A percentile compares a stretch with the other conserved stretches of the same genome.
These are phyloP conservation scores for Lycaena phlaeas DNA, from an alignment of 2,888 invertebrate genomes.

Conservation along the genomic window DNA sequence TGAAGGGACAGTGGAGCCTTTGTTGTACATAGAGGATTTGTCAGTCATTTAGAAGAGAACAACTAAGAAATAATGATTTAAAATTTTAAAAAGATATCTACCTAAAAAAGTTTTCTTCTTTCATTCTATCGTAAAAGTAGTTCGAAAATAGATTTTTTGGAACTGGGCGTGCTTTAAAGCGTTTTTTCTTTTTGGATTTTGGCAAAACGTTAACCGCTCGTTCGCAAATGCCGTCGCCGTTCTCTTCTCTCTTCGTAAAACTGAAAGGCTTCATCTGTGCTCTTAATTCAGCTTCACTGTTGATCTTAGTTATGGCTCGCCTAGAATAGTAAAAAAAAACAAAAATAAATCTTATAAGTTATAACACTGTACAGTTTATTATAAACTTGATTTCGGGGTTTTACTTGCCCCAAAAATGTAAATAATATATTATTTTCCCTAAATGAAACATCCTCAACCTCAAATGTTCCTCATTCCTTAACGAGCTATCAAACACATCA, in stretches of 20 bases:
- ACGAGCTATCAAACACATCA: no score
- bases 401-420: no score
- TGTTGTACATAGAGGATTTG: no score
- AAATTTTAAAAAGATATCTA: constrained; percentile 33
- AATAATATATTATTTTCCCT: no score
- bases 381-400: no score
- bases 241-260: constrained; percentile 75
- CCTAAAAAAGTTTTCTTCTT: constrained; percentile 82
- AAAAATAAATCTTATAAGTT: background rate
- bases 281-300: constrained; percentile 74
- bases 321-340: constrained; percentile 41
- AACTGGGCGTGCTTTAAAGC: constrained; percentile 78
- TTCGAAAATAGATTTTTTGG: constrained; percentile 81
- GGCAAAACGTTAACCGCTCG: constrained; percentile 39
- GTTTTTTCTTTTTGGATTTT: constrained; percentile 60
- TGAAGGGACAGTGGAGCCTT: no score
- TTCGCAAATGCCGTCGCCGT: constrained; percentile 50
- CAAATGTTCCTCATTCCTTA: no score
- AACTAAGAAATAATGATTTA: no score
- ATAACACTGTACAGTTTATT: no score
- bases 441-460: no score
- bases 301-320: constrained; percentile 71
- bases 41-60: no score
- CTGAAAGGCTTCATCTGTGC: constrained; percentile 78
- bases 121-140: constrained; percentile 79